Evolutionary conservation across 2,797 vertebrate genomes (phyloP), one percentile per base, ranked within the genome.

Genomic region (Betta splendens): DNA sequence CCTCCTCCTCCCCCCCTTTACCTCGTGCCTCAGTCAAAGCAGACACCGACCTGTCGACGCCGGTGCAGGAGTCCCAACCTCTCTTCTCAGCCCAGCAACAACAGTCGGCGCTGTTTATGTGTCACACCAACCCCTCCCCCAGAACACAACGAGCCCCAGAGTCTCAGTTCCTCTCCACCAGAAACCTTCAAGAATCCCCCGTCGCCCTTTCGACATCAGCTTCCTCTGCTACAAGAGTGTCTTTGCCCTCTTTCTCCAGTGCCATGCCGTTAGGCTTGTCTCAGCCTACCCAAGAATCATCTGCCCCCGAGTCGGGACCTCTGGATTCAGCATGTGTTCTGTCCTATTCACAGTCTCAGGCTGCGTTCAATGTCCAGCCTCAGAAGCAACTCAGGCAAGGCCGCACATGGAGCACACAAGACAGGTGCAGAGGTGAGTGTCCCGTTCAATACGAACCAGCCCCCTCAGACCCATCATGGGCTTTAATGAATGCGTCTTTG

Each of bases 61-160:
- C 91, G 1, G 69, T 93, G 49, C 93, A 93, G 75, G 92, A 92
- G 82, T 92, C 92, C 49, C 90, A 91, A 56, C 80, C 86, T 28
- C 69, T 66, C 35, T 42, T 72, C 28, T 58, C 52, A 46, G 58
- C 61, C 11, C 71, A 78, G 33, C 72, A 64, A 10, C 66, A 73
- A 10, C 66, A 73, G 23, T 52, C 74, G 17, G 62, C 66, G 31
- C 39, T 26, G 15, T 58, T 70, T 17, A 18, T 26, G 1, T 68
- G 44, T 46, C 67, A 31, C 38, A 72, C 56, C 16, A 18, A 29
- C 23, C 45, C 72, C 28, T 43, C 43, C 31, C 50, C 38, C 2
- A 48, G 39, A 43, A 64, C 45, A 64, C 62, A 68, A 22, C 46
- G 62, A 62, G 17, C 62, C 49, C 43, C 48, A 17, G 47, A 51